These are phyloP conservation scores for Anarhynchus alexandrinus DNA, from an alignment of 2,113 vertebrate genomes.

Conservation along the genomic window DNA sequence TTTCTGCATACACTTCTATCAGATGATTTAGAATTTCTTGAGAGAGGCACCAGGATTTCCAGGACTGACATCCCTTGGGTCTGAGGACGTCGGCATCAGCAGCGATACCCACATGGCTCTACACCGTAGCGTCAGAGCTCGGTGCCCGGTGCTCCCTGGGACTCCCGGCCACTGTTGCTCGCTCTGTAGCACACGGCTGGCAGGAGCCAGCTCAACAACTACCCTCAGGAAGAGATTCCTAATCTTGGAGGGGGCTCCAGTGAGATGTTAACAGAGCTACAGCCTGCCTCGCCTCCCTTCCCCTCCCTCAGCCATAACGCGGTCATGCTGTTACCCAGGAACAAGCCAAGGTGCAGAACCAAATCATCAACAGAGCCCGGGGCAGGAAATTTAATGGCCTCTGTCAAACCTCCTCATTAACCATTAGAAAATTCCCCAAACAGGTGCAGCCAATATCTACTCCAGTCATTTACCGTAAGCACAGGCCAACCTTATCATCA, in stretches of 20 bases:
- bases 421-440: background rate
- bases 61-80: background rate
- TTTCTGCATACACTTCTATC: background rate
- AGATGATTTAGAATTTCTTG: background rate
- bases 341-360: background rate
- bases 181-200: background rate
- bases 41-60: background rate
- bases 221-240: background rate
- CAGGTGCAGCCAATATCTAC: background rate
- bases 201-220: background rate
- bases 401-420: background rate
- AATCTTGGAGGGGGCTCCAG: background rate
- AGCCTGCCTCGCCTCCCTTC: background rate
- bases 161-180: background rate
- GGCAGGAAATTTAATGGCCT: background rate
- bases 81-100: background rate
- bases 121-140: background rate
- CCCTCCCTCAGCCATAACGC: background rate
- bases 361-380: background rate
- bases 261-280: rapidly evolving
- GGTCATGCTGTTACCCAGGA: background rate
- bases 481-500: background rate
- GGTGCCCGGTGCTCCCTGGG: background rate
- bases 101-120: background rate
- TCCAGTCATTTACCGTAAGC: background rate